Conservation (phyloP, 2,888 invertebrate genomes). For the Drosophila nigricruria region DNA sequence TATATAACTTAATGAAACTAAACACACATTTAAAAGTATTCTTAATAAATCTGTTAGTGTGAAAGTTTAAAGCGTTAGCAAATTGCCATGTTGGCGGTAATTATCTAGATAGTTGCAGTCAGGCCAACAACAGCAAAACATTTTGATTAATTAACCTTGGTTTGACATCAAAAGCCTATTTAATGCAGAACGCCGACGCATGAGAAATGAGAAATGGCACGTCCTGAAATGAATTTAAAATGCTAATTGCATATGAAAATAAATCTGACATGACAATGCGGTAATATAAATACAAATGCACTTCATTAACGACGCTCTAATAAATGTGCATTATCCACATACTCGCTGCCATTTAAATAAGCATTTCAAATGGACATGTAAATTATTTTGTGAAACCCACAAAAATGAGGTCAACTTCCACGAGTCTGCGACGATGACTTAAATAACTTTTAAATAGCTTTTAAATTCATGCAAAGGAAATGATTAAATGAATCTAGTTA, state of each 20-base stretch:
- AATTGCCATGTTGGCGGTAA: conserved; percentile 3
- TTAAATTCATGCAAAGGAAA: background rate
- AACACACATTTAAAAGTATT: background rate
- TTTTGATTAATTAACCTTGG: conserved; percentile 38
- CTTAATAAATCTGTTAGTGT: background rate
- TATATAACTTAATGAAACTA: background rate
- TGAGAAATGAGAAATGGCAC: conserved; percentile 28
- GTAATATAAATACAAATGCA: conserved; percentile 33
- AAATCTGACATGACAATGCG: conserved; percentile 51
- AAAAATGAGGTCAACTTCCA: background rate
- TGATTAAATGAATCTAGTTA: background rate
- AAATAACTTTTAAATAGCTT: background rate
- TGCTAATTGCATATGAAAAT: conserved; percentile 71
- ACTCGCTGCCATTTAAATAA: conserved; percentile 14
- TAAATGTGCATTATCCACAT: conserved; percentile 20
- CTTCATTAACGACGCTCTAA: conserved; percentile 31
- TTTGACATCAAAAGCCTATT: conserved; percentile 15
- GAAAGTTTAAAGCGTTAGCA: background rate
- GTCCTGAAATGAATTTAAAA: conserved; percentile 56
- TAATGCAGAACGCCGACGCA: conserved; percentile 8
- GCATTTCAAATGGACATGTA: conserved; percentile 12
- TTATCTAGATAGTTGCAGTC: conserved; percentile 3
- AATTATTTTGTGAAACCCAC: conserved; percentile 9
- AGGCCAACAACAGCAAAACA: too few relatives aligned
- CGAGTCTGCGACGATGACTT: background rate